Evolutionary conservation across 2,113 vertebrate genomes (phyloP), one percentile per base, ranked within the genome.

Genomic region (Hyla sarda): DNA sequence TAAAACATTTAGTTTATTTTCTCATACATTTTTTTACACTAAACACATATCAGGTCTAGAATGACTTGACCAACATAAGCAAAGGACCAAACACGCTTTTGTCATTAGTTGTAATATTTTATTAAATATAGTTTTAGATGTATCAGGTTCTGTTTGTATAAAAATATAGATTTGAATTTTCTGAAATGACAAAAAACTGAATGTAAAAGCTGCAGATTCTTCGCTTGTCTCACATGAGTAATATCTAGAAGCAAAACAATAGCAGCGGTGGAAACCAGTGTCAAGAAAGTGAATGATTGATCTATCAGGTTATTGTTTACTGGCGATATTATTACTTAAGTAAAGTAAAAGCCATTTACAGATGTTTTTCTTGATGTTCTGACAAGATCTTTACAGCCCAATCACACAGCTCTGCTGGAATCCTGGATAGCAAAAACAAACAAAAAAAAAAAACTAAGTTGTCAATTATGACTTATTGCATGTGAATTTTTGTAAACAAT

Each of bases 371-470:
- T 34, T 71, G 9, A 47, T 30, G 30, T 86, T 79, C 72, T 21
- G 75, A 80, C 30, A 86, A 25, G 34, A 86, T 72, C 50, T 58
- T 86, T 23, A 54, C 23, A 56, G 84, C 75, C 84, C 84, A 86
- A 37, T 86, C 32, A 80, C 32, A 58, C 25, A 86, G 50, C 4
- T 80, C 75, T 30, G 60, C n/a, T 8, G 84, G 84, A 3, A 86
- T 25, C 65, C 84, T 86, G 74, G 0, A 72, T 65, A 23, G 3
- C 23, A 7, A 83, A n/a, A 56, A 11, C 34, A 21, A 14, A 48
- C 8, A 37, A 7, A 83, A n/a, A 56, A 11, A 52, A 21, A 14
- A 48, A 1, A 47, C 23, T 16, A 47, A 62, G 21, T 19, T 34
- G 34, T 8, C 2, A 32, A 4, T 9, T 34, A 7, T 16, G 1